Conservation (phyloP, 2,113 vertebrate genomes). For the Aegithalos caudatus region DNA sequence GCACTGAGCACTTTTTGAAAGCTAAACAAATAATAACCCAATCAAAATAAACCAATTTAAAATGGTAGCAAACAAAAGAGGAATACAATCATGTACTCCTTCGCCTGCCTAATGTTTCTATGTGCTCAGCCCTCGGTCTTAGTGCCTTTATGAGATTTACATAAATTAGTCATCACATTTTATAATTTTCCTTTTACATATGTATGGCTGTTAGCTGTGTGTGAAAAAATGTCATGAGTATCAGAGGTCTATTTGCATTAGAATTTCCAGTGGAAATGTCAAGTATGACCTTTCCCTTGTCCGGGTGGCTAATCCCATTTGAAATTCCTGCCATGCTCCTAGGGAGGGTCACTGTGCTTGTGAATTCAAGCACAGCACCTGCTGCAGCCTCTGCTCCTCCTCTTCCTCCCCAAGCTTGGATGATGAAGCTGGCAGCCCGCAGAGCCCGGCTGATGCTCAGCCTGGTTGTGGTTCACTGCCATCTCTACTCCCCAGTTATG, state of each 20-base stretch:
- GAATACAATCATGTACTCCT: background rate
- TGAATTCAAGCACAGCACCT: slow-evolving; percentile 68
- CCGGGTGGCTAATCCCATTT: slow-evolving; percentile 79
- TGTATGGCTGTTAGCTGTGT: slow-evolving; percentile 44
- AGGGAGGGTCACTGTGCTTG: slow-evolving; percentile 63
- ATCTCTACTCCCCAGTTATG: background rate
- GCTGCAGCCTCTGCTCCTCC: slow-evolving; percentile 50
- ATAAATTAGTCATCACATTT: slow-evolving; percentile 67
- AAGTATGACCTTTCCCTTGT: slow-evolving; percentile 80
- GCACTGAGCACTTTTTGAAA: background rate
- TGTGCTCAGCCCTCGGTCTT: slow-evolving; percentile 6
- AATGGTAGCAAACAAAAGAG: background rate
- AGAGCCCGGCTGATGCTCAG: background rate
- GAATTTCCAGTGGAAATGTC: slow-evolving; percentile 82
- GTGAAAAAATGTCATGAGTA: slow-evolving; percentile 64
- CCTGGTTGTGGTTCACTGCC: background rate
- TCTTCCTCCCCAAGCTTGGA: slow-evolving; percentile 1
- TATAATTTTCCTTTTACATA: slow-evolving; percentile 65
- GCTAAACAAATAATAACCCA: background rate
- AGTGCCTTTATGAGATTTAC: slow-evolving; percentile 61
- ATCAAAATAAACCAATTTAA: background rate
- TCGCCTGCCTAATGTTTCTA: slow-evolving; percentile 6
- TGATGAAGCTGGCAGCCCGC: background rate
- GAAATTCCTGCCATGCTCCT: slow-evolving; percentile 73
- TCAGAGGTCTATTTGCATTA: slow-evolving; percentile 74